Percentiles rank a stretch among this genome's conserved stretches.
These are phyloP conservation scores for Teleogryllus oceanicus DNA, from an alignment of 2,888 invertebrate species.

Conservation along the genomic window DNA sequence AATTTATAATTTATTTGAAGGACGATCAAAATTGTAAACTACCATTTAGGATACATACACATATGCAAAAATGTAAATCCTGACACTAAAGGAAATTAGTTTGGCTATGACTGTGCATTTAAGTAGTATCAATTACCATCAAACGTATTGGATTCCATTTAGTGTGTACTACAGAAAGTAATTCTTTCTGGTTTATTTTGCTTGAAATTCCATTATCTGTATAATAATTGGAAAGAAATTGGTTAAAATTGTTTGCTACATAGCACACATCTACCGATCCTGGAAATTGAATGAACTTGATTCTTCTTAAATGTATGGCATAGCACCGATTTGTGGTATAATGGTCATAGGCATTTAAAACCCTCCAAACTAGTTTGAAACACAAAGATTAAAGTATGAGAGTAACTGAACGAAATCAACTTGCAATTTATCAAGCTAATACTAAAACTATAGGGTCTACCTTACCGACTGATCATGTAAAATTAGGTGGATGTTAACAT, in stretches of 20 bases:
- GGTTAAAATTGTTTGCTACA: too few relatives aligned
- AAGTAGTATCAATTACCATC: too few relatives aligned
- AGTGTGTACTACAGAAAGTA: too few relatives aligned
- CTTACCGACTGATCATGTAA: constrained; percentile 35
- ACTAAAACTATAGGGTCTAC: constrained; percentile 19
- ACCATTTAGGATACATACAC: constrained; percentile 20
- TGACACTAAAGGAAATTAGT: not conserved
- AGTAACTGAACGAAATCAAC: constrained; percentile 26
- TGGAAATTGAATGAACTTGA: too few relatives aligned
- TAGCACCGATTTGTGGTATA: not conserved
- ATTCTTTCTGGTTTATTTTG: too few relatives aligned
- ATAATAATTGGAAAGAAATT: too few relatives aligned
- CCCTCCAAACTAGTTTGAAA: constrained; percentile 30
- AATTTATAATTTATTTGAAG: constrained; percentile 22
- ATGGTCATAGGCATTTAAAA: constrained; percentile 22
- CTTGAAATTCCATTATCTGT: too few relatives aligned
- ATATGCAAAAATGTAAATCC: constrained; percentile 19
- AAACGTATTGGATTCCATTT: too few relatives aligned
- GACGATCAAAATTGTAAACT: constrained; percentile 26
- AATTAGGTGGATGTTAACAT: constrained; percentile 37
- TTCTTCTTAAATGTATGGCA: not conserved
- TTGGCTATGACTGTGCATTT: too few relatives aligned
- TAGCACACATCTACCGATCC: too few relatives aligned
- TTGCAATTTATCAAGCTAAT: constrained; percentile 18
- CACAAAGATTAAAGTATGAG: constrained; percentile 27